A percentile compares a stretch with the other conserved stretches of the same genome.
Conservation (phyloP, 1,140 invertebrate genomes). For the Anthonomus grandis region DNA sequence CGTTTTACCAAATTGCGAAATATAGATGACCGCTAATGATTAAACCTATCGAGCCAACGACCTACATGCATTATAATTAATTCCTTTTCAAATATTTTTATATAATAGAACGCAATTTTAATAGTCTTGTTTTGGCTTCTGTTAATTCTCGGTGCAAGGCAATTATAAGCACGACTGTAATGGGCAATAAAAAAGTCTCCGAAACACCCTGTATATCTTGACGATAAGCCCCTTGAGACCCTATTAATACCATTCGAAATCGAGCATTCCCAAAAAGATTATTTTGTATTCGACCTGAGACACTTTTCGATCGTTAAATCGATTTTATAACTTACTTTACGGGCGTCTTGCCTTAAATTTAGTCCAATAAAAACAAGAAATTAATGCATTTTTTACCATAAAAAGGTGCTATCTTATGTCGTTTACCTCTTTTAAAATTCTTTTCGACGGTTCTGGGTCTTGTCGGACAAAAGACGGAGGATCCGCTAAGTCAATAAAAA, state of each 20-base stretch:
- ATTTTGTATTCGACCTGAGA: slow-evolving; percentile 27
- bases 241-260: slow-evolving; percentile 17
- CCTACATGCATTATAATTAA: too few species aligned
- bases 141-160: background rate
- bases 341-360: slow-evolving; percentile 20
- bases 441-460: slow-evolving; percentile 20
- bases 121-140: too few species aligned
- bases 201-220: slow-evolving; percentile 6
- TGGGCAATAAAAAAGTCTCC: background rate
- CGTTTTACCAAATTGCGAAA: too few species aligned
- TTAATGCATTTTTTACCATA: slow-evolving; percentile 30
- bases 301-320: slow-evolving; percentile 28
- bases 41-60: too few species aligned
- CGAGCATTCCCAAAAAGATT: slow-evolving; percentile 14
- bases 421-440: slow-evolving; percentile 30
- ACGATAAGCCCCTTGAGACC: slow-evolving; percentile 14
- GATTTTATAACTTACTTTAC: slow-evolving; percentile 31
- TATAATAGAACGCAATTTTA: too few species aligned
- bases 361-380: slow-evolving; percentile 27
- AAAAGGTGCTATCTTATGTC: slow-evolving; percentile 29
- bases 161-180: background rate
- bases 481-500: slow-evolving; percentile 8
- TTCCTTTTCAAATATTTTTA: too few species aligned
- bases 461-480: slow-evolving; percentile 20
- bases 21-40: too few species aligned